Evolutionary conservation across 2,797 vertebrate species (phyloP), one percentile per base, ranked within the genome.

Genomic region (Myoxocephalus aenaeus): DNA sequence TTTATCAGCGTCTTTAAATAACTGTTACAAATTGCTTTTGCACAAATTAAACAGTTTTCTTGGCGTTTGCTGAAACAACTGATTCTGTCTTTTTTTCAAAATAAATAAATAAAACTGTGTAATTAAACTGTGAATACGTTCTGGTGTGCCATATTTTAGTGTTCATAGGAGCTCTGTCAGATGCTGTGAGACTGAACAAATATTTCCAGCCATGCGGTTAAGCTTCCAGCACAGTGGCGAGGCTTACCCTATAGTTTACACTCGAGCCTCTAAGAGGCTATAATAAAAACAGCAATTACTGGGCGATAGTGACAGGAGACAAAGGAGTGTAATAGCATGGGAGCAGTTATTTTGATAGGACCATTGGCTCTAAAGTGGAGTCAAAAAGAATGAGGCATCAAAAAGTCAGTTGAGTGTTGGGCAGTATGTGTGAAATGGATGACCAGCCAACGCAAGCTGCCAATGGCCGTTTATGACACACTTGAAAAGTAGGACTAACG

Each of bases 261-360:
- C 90, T 90, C 70, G 53, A 90, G 87, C 79, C 82, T 75, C 74
- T 90, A 82, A 91, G 86, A 92, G 86, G 81, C 86, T 53, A 84
- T 86, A 90, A 90, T 91, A 92, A 91, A 92, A 90, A 90, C 80
- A 79, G 73, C 86, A 92, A 92, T 93, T 91, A 91, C 90, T 6
- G 18, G 48, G 69, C 59, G 22, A 88, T 86, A 72, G 86, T 88
- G 91, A 90, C 90, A 89, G 82, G 87, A 89, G 86, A 92, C 89
- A 89, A 89, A 87, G 83, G 81, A 87, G 86, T 58, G 81, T 80
- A 84, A 87, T 82, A 86, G 81, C 86, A 81, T 32, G 64, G 87
- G 85, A 86, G 84, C 85, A 57, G 81, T 89, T 91, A 74, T 81
- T 91, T 88, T 65, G 79, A 91, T 84, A 77, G 86, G 73, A 85